These are phyloP conservation scores for Sialis fuliginosa DNA, from an alignment of 2,888 invertebrate genomes.

Conservation along the genomic window DNA sequence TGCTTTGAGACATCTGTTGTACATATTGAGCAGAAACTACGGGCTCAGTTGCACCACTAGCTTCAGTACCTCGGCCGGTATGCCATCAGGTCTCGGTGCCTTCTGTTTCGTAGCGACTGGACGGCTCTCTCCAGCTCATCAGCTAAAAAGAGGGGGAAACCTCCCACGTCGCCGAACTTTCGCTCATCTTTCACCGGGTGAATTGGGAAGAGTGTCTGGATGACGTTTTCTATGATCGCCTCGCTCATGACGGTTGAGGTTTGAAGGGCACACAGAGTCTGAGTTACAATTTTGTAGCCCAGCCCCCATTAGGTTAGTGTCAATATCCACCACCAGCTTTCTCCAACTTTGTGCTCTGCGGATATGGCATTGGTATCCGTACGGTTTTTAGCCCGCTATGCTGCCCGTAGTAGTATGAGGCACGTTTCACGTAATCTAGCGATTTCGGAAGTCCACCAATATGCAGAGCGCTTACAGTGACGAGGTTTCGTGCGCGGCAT, in stretches of 20 bases:
- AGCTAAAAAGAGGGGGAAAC: neutral
- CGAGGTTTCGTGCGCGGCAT: neutral
- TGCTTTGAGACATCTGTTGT: neutral
- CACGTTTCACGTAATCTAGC: neutral
- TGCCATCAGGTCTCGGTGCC: neutral
- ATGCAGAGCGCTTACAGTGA: neutral
- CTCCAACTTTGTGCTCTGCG: neutral
- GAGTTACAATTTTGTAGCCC: neutral
- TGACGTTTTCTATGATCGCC: neutral
- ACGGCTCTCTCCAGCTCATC: neutral
- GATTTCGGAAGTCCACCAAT: neutral
- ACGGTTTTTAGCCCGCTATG: neutral
- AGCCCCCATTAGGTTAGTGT: neutral
- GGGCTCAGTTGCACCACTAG: neutral
- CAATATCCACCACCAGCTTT: neutral
- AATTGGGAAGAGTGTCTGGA: neutral
- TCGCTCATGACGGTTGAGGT: neutral
- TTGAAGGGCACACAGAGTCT: neutral
- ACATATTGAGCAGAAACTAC: neutral
- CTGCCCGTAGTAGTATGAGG: neutral
- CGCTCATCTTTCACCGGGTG: neutral
- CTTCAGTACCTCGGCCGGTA: neutral
- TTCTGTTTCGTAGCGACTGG: neutral
- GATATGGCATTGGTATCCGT: neutral
- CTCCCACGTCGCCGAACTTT: too few relatives aligned